phyloP scores from a whole-genome alignment of 2,888 invertebrate species.

The Peribatodes rhomboidaria region DNA sequence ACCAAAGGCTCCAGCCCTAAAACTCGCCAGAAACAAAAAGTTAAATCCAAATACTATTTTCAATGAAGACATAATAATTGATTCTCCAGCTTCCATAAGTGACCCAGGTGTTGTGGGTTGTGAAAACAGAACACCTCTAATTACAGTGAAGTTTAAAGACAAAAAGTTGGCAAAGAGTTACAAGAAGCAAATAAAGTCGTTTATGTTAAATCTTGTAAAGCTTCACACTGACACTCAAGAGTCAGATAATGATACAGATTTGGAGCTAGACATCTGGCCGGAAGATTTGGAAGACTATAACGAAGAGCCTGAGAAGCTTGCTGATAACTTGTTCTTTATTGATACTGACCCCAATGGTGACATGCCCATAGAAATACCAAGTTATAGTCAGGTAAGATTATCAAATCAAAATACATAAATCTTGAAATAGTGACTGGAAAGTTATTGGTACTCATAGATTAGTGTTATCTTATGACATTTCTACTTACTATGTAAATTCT shows the following conservation, averaged over 20 bases:
- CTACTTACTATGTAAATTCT: no score
- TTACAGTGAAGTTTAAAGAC: conserved; percentile 80
- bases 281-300: conserved; percentile 66
- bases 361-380: conserved; percentile 62
- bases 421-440: no score
- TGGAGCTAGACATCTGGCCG: conserved; percentile 76
- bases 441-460: no score
- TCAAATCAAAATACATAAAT: not conserved
- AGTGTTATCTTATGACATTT: no score
- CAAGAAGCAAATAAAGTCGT: conserved; percentile 78
- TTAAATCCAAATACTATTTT: conserved; percentile 57
- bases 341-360: conserved; percentile 71
- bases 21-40: conserved; percentile 53
- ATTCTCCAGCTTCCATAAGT: conserved; percentile 71
- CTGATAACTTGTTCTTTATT: conserved; percentile 76
- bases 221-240: conserved; percentile 60
- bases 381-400: conserved; percentile 69
- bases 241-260: conserved; percentile 69
- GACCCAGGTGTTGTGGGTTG: conserved; percentile 72
- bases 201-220: conserved; percentile 77
- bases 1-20: conserved; percentile 42
- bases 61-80: conserved; percentile 72
- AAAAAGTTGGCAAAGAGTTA: conserved; percentile 74
- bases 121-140: conserved; percentile 74
- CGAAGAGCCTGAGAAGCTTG: conserved; percentile 46